Base-by-base conservation (phyloP, 2,888 invertebrate species). In the Ochropacha duplaris region DNA sequence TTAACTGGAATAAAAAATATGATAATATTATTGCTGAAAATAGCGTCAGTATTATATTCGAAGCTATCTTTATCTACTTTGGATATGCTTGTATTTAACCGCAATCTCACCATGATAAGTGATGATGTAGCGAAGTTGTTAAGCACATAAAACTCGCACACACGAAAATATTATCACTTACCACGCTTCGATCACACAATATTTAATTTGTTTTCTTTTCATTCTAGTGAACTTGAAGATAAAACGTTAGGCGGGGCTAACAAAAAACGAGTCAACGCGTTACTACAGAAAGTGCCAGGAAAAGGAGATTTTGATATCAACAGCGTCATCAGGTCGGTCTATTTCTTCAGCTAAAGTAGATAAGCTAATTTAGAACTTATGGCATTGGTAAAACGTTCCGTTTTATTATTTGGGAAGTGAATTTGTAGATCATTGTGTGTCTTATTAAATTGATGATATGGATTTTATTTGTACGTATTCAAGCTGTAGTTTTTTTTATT, bases 281-380 rank as follows among this genome's bases (percentile, higher is more conserved):
- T 94, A 0, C 87, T 98, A 9, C 79, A 82, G 49, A 88, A 93
- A 61, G 91, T 97, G 57, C 98, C 98, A 0, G 79, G 90, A 56
- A 97, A 95, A 75, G 98, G 98, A 0, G 88, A 94, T 69, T 97
- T 98, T 75, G 94, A 98, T 75, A 92, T 98, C 50, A 90, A 94
- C 0, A 94, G 95, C 70, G 97, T 98, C 24, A 88, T 97, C 49
- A 83, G 94, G 28, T 98, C 98, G 0, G 93, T 95, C 14, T 98
- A 98, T 84, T 98, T 98, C 88, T 98, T 98, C 88, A 97, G 97
- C 91, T 98, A 44, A 39, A 39, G 14, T 11, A 87, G 60, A 54
- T 57, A 59, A 57, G 11, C 28, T 31, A 31, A 31, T 51, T 31
- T 28, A 50, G 28, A 31, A 49, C 55, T 44, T 59, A 34, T 49